These are phyloP conservation scores for Benthosema pterotum DNA, from an alignment of 2,797 vertebrate genomes.

Conservation along the genomic window DNA sequence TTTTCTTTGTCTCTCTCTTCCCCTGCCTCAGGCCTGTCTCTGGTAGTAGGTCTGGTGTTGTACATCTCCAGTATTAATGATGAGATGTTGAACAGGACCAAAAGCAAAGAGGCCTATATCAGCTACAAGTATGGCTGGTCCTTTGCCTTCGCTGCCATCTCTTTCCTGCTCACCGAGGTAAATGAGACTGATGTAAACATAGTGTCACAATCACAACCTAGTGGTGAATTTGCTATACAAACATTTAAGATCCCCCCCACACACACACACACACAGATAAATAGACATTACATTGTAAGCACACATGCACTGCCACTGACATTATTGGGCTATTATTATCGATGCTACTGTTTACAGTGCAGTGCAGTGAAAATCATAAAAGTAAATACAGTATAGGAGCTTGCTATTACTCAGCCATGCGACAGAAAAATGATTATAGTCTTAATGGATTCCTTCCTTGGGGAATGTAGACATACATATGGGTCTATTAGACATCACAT, in stretches of 20 bases:
- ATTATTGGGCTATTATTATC: constrained; percentile 4
- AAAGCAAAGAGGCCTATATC: constrained; percentile 88
- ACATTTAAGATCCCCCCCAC: no score
- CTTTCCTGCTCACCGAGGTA: constrained; percentile 93
- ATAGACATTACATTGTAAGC: background rate
- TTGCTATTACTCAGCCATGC: background rate
- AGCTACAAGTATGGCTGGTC: constrained; percentile 94
- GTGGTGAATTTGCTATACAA: no score
- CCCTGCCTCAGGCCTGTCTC: constrained; percentile 75
- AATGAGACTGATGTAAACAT: constrained; percentile 12
- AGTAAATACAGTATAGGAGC: background rate
- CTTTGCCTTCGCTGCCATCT: constrained; percentile 91
- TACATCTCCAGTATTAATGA: constrained; percentile 95
- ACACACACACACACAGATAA: no score
- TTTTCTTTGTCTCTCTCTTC: background rate
- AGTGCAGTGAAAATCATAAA: background rate
- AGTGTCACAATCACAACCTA: no score
- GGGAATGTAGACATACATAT: background rate
- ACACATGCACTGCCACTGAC: background rate
- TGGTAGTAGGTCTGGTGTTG: constrained; percentile 91
- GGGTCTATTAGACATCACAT: background rate
- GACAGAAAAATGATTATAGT: constrained; percentile 1
- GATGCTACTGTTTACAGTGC: background rate
- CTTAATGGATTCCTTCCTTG: background rate
- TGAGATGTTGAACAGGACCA: constrained; percentile 91